Evolutionary conservation across 2,113 vertebrate genomes (phyloP), one percentile per base, ranked within the genome.

Genomic region (Cavia aperea): DNA sequence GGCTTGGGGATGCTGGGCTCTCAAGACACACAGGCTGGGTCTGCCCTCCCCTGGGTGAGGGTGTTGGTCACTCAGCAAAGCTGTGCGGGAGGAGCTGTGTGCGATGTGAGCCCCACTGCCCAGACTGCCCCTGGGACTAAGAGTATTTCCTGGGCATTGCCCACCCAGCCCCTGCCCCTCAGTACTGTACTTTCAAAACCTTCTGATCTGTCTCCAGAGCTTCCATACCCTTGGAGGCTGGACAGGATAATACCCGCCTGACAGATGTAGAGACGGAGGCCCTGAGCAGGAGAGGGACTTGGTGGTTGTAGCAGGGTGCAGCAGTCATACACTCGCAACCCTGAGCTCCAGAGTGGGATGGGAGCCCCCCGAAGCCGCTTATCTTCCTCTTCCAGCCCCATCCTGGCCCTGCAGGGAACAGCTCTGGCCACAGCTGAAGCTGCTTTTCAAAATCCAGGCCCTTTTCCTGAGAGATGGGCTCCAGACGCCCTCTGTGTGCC

Each of bases 1-100:
- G 72, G 31, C 70, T 56, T 5, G 46, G 39, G 81, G 46, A 75
- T 43, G 0, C 56, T 19, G 36, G 77, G 43, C 24, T n/a, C 14
- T 4, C 24, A 65, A 46, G 33, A 82, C 31, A 18, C 54, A 62
- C 36, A 46, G 43, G 68, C 51, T 82, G 60, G 77, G 11, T 73
- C 46, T n/a, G 18, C 49, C 13, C 18, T 51, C 8, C 39, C 11
- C 1, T 21, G 33, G 39, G 1, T 0, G 33, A 73, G 63, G 66
- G 39, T 14, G 39, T 0, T 13, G 8, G 79, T 29, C 23, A 11
- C 60, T 49, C 7, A 31, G 33, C 15, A 2, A 60, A 46, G 79
- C 11, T 0, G 0, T 3, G 0, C 1, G 5, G 8, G 39, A 66
- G 43, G 23, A 33, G 62, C 33, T 29, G 0, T 24, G 23, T 49